Evolutionary conservation across 2,113 vertebrate genomes (phyloP).

Genomic region (Felis chaus): DNA sequence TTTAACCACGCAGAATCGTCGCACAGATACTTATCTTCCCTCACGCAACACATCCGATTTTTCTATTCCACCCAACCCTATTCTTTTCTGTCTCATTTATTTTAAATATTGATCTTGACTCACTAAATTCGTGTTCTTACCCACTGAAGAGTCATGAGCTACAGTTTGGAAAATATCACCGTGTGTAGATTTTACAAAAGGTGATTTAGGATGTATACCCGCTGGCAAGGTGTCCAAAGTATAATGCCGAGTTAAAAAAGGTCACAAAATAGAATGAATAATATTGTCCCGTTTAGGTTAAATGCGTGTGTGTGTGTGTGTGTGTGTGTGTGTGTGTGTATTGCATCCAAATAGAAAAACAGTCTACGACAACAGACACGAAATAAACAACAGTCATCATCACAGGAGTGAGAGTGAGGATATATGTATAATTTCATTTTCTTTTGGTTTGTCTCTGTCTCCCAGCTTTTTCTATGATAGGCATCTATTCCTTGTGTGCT

Average conservation of each 20-base stretch:
- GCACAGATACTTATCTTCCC: neutral
- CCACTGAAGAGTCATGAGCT: neutral
- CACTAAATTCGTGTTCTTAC: neutral
- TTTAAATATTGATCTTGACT: conserved; percentile 6
- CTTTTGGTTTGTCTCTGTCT: neutral
- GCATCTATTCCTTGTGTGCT: neutral
- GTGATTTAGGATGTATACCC: neutral
- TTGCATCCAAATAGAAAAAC: neutral
- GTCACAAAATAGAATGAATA: neutral
- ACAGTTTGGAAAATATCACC: neutral
- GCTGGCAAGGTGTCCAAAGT: neutral
- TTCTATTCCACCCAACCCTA: neutral
- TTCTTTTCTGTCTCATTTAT: neutral
- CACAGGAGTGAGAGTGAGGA: neutral
- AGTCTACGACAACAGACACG: neutral
- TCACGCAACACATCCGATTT: neutral
- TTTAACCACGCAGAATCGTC: neutral
- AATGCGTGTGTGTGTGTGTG: neutral
- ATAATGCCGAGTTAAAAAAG: neutral
- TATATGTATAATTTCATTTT: neutral
- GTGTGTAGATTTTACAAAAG: neutral
- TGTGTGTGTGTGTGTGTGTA: neutral
- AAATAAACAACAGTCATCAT: neutral
- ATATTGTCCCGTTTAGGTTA: neutral
- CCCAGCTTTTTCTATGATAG: neutral